Base-by-base conservation (phyloP, 2,888 invertebrate genomes). In the Miltochrista miniata region DNA sequence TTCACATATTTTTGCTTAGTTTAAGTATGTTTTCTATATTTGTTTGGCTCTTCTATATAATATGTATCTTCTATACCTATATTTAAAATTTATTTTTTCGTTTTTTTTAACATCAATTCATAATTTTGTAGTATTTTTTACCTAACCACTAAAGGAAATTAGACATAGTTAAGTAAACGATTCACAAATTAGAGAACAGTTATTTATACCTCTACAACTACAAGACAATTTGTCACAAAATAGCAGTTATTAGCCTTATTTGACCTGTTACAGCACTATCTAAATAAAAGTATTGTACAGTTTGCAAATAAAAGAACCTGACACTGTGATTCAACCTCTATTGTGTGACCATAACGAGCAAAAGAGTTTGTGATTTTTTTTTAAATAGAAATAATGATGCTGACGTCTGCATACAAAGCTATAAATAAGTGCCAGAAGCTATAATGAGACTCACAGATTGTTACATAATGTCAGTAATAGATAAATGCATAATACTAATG, bases 401-500 rank as follows among this genome's bases (percentile, higher is more conserved):
- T 65, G 58, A 57, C 46, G 49, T 55, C 35, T 70, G 61, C 56
- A 68, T 60, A 61, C 49, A 58, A 66, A 66, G 53, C 61, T 71
- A 68, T 79, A 78, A 82, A 72, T 74, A 72, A 80, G 71, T 67
- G 83, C 86, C 79, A 56, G 64, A 68, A 79, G 85, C 81, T 74
- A 79, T 79, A 80, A 76, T 81, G 80, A 73, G 72, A 68, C 72
- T 75, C 78, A 78, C 78, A 78, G n/a, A 76, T 68, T 68, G 64
- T 88, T 89, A 87, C 81, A 79, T 82, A 85, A 90, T 70, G 60
- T 62, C 63, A 64, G 81, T 85, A 86, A 87, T 83, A 85, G 85
- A 85, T 87, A 87, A 88, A 88, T 81, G 80, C 83, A 83, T 87
- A 85, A 84, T 79, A 79, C 80, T 85, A 87, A 89, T 87, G 86